Evolutionary conservation across 2,113 vertebrate species (phyloP).

Genomic region (Oncorhynchus tshawytscha): DNA sequence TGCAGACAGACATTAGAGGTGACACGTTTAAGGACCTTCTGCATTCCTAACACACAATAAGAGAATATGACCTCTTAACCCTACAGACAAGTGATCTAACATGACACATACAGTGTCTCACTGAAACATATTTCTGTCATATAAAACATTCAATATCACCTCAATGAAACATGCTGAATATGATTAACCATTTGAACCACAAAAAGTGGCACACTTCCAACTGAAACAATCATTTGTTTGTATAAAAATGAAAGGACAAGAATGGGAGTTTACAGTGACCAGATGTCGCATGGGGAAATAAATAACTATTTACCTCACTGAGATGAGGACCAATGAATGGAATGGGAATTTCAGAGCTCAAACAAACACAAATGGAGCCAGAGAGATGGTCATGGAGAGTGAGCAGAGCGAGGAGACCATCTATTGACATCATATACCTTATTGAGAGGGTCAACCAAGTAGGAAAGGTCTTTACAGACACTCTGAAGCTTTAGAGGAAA

Average conservation of each 20-base stretch:
- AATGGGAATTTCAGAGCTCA: slow-evolving; percentile 28
- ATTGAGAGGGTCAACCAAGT: slow-evolving; percentile 77
- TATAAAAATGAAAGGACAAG: neutral
- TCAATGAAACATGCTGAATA: neutral
- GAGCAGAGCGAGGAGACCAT: slow-evolving; percentile 4
- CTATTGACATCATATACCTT: slow-evolving; percentile 64
- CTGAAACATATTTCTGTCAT: neutral
- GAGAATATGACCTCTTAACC: neutral
- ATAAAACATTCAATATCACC: neutral
- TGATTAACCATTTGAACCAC: neutral
- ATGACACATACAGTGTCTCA: slow-evolving; percentile 6
- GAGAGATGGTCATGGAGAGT: slow-evolving; percentile 15
- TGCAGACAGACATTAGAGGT: no score
- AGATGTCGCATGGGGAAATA: slow-evolving; percentile 24
- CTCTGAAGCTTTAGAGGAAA: slow-evolving; percentile 72
- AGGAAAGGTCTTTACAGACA: slow-evolving; percentile 79
- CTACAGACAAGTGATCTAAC: neutral
- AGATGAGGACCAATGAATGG: slow-evolving; percentile 11
- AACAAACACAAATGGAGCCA: slow-evolving; percentile 5
- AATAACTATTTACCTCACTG: slow-evolving; percentile 1
- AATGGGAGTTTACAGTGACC: slow-evolving; percentile 7
- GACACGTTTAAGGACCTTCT: no score
- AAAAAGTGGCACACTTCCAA: neutral
- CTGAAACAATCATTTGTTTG: neutral
- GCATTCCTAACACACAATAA: neutral